Evolutionary conservation across 2,888 invertebrate species (phyloP).

Genomic region (Nysson spinosus): DNA sequence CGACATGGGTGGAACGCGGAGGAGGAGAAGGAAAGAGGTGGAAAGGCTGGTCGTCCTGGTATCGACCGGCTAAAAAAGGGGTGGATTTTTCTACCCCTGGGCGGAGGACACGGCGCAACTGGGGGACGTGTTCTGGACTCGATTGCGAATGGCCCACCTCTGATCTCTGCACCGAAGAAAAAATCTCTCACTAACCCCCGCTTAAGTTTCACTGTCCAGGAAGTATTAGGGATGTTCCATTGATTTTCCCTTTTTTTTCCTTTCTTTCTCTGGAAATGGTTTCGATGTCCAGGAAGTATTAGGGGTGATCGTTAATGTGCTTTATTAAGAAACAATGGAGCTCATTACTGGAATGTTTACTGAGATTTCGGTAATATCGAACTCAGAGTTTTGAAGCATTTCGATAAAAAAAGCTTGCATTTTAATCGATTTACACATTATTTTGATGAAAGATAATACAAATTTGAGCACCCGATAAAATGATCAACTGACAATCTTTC

Average conservation of each 20-base stretch:
- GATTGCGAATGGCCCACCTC: slow-evolving; percentile 55
- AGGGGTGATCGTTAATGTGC: no score
- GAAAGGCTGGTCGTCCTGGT: slow-evolving; percentile 67
- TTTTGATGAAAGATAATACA: no score
- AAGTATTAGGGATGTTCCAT: no score
- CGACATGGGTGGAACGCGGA: slow-evolving; percentile 57
- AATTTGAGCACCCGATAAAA: no score
- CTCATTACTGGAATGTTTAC: no score
- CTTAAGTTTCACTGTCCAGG: neutral
- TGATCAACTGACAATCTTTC: no score
- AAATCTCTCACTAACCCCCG: slow-evolving; percentile 8
- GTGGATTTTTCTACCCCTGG: slow-evolving; percentile 73
- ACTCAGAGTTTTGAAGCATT: no score
- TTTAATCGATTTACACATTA: no score
- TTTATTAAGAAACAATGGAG: no score
- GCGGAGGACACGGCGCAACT: slow-evolving; percentile 56
- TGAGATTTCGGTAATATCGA: no score
- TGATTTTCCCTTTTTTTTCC: neutral
- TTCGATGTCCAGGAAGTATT: neutral
- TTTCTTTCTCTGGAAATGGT: neutral
- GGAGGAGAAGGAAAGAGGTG: slow-evolving; percentile 54
- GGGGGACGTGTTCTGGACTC: slow-evolving; percentile 59
- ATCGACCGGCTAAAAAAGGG: slow-evolving; percentile 75
- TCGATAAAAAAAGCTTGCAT: no score
- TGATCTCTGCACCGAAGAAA: slow-evolving; percentile 36